These are phyloP conservation scores for Pseudocheirus occidentalis DNA, from an alignment of 2,797 vertebrate genomes.

Conservation along the genomic window DNA sequence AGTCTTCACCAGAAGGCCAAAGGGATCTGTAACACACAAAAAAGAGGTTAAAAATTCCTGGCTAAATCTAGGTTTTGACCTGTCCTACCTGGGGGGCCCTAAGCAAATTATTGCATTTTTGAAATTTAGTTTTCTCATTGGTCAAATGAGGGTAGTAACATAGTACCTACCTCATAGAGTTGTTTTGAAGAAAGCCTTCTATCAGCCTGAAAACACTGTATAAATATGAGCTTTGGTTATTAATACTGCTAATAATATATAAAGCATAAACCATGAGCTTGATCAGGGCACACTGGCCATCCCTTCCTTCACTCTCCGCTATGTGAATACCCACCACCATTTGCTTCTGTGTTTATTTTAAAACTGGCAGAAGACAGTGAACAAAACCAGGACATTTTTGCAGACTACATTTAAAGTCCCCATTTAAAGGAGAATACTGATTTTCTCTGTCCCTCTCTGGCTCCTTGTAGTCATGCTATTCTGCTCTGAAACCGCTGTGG, in stretches of 20 bases:
- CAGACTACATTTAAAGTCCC: not conserved
- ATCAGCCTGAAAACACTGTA: not conserved
- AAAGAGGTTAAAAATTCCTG: not conserved
- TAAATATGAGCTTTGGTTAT: not conserved
- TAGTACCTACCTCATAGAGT: no score
- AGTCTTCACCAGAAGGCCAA: not conserved
- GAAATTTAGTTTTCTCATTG: not conserved
- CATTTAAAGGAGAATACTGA: not conserved
- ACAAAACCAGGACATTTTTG: not conserved
- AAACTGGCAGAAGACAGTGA: slow-evolving; percentile 17
- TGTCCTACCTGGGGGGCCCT: not conserved
- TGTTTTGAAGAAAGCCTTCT: not conserved
- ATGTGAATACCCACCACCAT: not conserved
- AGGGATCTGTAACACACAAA: not conserved
- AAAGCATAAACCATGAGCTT: not conserved
- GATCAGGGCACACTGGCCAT: not conserved
- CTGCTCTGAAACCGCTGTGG: not conserved
- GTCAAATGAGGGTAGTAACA: not conserved
- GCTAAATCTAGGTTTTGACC: not conserved
- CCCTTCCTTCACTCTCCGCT: not conserved
- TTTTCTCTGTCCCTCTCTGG: not conserved
- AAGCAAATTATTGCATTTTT: not conserved
- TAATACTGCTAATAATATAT: not conserved
- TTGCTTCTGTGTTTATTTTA: slow-evolving; percentile 2
- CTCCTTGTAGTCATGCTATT: not conserved